Evolutionary conservation across 2,888 invertebrate species (phyloP).

Genomic region (Hydropsyche betteni): DNA sequence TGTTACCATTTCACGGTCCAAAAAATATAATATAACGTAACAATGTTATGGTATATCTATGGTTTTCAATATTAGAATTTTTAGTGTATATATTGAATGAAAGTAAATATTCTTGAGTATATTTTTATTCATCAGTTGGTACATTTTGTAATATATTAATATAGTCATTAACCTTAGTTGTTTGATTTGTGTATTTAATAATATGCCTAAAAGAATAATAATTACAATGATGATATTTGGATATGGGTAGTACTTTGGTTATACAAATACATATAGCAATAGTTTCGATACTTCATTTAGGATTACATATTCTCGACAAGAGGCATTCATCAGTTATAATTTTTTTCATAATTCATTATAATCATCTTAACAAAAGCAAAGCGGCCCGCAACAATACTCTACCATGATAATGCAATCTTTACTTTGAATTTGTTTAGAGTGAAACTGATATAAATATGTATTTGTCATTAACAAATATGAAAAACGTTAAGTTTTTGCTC

Average conservation of each 20-base stretch:
- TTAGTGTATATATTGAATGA: background rate
- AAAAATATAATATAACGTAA: background rate
- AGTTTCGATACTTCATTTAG: slow-evolving; percentile 34
- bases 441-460: slow-evolving; percentile 17
- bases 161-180: slow-evolving; percentile 52
- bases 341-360: slow-evolving; percentile 34
- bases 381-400: slow-evolving; percentile 50
- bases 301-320: slow-evolving; percentile 43
- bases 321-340: slow-evolving; percentile 44
- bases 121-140: slow-evolving; percentile 52
- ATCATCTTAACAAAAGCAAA: slow-evolving; percentile 43
- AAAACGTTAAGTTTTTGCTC: background rate
- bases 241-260: slow-evolving; percentile 52
- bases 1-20: slow-evolving; percentile 31
- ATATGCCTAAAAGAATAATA: slow-evolving; percentile 51
- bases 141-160: slow-evolving; percentile 51
- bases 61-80: too few relatives aligned
- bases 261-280: slow-evolving; percentile 51
- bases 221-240: slow-evolving; percentile 52
- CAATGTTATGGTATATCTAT: background rate
- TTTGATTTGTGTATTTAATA: slow-evolving; percentile 50
- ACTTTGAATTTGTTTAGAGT: slow-evolving; percentile 37
- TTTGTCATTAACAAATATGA: background rate
- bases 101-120: slow-evolving; percentile 48
- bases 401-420: slow-evolving; percentile 37